Percentiles rank a stretch among this genome's conserved stretches.
These are phyloP conservation scores for Tachycineta bicolor DNA, from an alignment of 2,113 vertebrate genomes.

Conservation along the genomic window DNA sequence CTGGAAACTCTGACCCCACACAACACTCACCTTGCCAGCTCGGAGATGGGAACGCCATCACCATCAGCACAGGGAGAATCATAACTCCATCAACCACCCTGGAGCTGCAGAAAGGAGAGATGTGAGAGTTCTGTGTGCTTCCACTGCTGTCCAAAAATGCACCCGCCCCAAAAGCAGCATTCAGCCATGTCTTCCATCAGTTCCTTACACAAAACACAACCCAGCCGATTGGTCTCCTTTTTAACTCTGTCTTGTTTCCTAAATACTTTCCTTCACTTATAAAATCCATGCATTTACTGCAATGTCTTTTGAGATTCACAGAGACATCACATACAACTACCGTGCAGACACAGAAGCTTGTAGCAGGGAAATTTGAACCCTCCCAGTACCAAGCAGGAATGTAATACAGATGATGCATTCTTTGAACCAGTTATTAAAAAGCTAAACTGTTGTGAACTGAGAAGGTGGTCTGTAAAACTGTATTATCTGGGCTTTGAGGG, in stretches of 20 bases:
- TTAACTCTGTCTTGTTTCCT: neutral
- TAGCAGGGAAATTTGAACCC: fast-evolving
- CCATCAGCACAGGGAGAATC: conserved; percentile 82
- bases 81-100: conserved; percentile 79
- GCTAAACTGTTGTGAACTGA: neutral
- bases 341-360: fast-evolving
- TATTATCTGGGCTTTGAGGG: neutral
- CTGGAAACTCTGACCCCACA: neutral
- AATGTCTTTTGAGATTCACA: neutral
- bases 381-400: neutral
- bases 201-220: neutral
- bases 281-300: neutral
- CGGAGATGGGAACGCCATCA: conserved; percentile 79
- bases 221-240: neutral
- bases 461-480: neutral
- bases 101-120: conserved; percentile 70
- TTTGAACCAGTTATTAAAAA: neutral
- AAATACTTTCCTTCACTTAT: neutral
- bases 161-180: neutral
- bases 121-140: neutral
- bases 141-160: fast-evolving
- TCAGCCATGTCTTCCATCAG: fast-evolving
- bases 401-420: fast-evolving
- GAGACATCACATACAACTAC: neutral
- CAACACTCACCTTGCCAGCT: conserved; percentile 85